Evolutionary conservation across 2,113 vertebrate species (phyloP).

Genomic region (Ginglymostoma cirratum): DNA sequence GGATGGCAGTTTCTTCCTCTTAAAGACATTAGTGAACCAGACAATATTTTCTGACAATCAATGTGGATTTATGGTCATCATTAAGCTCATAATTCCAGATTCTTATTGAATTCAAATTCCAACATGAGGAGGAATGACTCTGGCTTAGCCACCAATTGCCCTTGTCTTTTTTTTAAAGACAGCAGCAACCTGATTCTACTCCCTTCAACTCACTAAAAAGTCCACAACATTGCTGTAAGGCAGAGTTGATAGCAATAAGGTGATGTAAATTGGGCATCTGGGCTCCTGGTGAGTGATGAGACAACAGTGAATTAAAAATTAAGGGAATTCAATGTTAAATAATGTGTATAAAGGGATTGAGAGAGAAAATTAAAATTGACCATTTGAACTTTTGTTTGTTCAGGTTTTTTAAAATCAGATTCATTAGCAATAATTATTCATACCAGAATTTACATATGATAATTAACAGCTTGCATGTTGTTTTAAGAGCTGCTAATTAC

Average conservation of each 20-base stretch:
- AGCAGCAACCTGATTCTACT: background rate
- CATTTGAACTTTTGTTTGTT: background rate
- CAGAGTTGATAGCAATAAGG: background rate
- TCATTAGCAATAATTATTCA: no score
- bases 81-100: no score
- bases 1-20: no score
- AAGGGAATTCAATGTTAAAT: background rate
- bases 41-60: no score
- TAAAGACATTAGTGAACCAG: no score
- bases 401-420: background rate
- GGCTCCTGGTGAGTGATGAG: background rate
- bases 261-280: background rate
- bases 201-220: background rate
- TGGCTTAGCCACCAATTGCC: no score
- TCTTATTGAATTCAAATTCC: no score
- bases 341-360: background rate
- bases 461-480: no score
- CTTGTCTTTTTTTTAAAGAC: background rate
- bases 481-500: background rate
- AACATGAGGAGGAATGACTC: no score
- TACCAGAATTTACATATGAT: no score
- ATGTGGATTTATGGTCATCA: no score
- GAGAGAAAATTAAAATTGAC: background rate
- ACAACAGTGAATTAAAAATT: background rate
- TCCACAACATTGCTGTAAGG: background rate